Percentiles rank a stretch among this genome's conserved stretches.
These are phyloP conservation scores for Zygogramma bicolorata DNA, from an alignment of 2,888 invertebrate species.

Conservation along the genomic window DNA sequence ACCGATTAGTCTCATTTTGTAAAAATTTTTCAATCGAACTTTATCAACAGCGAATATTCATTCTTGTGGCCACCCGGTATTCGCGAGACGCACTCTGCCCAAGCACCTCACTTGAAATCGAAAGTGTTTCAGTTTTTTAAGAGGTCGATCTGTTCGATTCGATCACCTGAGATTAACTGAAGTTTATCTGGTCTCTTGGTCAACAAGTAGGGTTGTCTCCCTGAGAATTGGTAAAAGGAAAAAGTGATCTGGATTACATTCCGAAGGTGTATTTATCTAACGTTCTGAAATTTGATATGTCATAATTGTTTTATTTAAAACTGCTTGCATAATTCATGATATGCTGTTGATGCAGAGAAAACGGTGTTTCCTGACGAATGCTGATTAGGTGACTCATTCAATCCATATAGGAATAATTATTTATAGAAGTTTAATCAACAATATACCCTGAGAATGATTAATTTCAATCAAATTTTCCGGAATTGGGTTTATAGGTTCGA, in stretches of 20 bases:
- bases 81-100: slow-evolving; percentile 13
- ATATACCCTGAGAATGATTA: background rate
- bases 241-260: slow-evolving; percentile 30
- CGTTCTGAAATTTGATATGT: slow-evolving; percentile 2
- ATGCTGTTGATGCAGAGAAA: background rate
- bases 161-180: slow-evolving; percentile 59
- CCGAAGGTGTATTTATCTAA: slow-evolving; percentile 26
- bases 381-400: slow-evolving; percentile 8
- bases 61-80: slow-evolving; percentile 14
- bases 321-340: slow-evolving; percentile 1
- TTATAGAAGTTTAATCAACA: background rate
- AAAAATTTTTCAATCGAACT: background rate
- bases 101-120: slow-evolving; percentile 45
- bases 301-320: slow-evolving; percentile 4
- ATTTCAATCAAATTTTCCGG: too few species aligned
- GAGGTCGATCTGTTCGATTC: slow-evolving; percentile 54
- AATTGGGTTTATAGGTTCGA: too few species aligned
- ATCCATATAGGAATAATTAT: background rate
- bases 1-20: slow-evolving; percentile 26
- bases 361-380: slow-evolving; percentile 2
- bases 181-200: slow-evolving; percentile 28
- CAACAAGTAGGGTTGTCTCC: slow-evolving; percentile 45
- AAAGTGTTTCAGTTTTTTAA: slow-evolving; percentile 53
- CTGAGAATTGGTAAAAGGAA: slow-evolving; percentile 42
- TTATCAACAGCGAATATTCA: slow-evolving; percentile 3